These are phyloP conservation scores for Luidia sarsii DNA, from an alignment of 53 echinoderm and acorn worm genomes.

Conservation along the genomic window DNA sequence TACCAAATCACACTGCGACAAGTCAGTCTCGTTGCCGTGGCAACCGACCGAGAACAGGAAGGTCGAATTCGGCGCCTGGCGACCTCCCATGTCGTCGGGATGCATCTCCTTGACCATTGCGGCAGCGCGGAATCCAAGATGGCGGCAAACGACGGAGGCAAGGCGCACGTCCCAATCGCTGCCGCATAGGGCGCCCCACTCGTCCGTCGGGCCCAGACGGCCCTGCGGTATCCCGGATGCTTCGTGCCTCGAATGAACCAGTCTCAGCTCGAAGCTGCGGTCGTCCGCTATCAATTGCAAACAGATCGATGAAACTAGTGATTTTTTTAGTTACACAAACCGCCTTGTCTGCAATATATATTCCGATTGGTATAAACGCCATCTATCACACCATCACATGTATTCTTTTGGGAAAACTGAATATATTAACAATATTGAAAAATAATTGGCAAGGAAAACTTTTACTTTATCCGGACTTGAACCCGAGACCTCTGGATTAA, in stretches of 20 bases:
- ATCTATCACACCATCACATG: not conserved
- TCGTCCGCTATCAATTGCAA: not conserved
- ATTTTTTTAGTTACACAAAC: too few species aligned
- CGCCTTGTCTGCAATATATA: too few species aligned
- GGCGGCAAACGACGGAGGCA: not conserved
- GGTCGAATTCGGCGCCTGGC: not conserved
- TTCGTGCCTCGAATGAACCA: not conserved
- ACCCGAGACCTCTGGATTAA: too few species aligned
- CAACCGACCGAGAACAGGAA: conserved; percentile 4
- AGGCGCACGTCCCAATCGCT: not conserved
- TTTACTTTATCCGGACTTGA: not conserved
- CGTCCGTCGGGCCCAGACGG: not conserved
- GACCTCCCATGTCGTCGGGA: too few species aligned
- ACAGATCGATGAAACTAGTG: too few species aligned
- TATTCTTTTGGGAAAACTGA: not conserved
- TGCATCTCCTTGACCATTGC: too few species aligned
- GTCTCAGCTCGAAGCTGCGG: not conserved
- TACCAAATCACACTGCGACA: conserved; percentile 9
- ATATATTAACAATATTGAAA: not conserved
- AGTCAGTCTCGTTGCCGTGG: not conserved
- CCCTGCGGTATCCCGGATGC: not conserved
- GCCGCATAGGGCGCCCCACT: conserved; percentile 7
- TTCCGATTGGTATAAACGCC: not conserved
- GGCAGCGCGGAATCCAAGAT: not conserved
- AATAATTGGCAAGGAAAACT: not conserved